These are phyloP conservation scores for Connochaetes taurinus DNA, from an alignment of 2,113 vertebrate genomes.

Conservation along the genomic window DNA sequence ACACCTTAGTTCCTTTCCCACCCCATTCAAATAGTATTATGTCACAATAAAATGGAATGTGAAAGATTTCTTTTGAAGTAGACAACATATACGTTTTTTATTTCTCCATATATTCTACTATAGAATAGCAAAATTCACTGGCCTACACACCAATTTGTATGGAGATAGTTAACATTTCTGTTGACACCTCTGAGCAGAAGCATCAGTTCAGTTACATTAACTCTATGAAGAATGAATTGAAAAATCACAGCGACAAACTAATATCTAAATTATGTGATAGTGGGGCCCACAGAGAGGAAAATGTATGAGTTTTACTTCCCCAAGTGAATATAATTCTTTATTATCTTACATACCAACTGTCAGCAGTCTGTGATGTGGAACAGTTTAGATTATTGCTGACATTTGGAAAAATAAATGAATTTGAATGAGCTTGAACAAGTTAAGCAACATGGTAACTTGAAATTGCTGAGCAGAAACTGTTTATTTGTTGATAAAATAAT, in stretches of 20 bases:
- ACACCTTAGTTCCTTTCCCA: background rate
- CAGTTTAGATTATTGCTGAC: conserved; percentile 41
- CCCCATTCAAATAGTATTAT: background rate
- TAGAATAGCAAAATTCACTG: background rate
- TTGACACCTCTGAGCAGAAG: background rate
- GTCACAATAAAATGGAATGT: background rate
- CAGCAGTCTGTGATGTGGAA: background rate
- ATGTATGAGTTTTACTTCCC: background rate
- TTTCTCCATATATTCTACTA: background rate
- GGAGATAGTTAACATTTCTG: background rate
- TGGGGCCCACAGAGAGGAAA: background rate
- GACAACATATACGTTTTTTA: background rate
- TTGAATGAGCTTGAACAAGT: conserved; percentile 24
- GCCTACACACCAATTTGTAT: background rate
- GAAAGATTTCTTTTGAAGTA: background rate
- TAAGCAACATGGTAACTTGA: background rate
- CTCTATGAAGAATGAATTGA: background rate
- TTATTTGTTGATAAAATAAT: conserved; percentile 13
- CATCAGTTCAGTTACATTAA: conserved; percentile 27
- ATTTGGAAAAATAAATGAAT: conserved; percentile 49
- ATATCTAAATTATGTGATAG: conserved; percentile 38
- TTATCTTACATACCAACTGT: conserved; percentile 23
- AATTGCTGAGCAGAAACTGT: background rate
- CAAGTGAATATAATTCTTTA: conserved; percentile 22
- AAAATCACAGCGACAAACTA: conserved; percentile 33